These are phyloP conservation scores for Mythimna loreyi DNA, from an alignment of 2,888 invertebrate genomes.

Conservation along the genomic window DNA sequence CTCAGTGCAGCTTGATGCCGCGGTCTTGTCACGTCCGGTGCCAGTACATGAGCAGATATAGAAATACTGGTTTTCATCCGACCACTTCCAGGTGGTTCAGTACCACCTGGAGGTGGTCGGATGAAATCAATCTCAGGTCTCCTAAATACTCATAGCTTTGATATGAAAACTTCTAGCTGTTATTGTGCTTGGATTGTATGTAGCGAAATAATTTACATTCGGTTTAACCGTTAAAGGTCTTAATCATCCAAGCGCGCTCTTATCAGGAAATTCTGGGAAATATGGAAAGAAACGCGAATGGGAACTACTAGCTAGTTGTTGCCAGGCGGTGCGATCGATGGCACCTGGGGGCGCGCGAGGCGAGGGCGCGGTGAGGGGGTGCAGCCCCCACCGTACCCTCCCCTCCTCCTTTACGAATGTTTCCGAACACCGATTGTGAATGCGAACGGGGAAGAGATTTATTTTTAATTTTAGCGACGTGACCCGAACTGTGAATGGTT, in stretches of 20 bases:
- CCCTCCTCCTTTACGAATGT: slow-evolving; percentile 33
- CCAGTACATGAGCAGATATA: not conserved
- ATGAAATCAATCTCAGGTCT: too few species aligned
- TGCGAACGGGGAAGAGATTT: slow-evolving; percentile 58
- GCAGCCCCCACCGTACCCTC: not conserved
- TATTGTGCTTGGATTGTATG: not conserved
- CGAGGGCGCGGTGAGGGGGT: slow-evolving; percentile 9
- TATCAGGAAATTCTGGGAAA: slow-evolving; percentile 29
- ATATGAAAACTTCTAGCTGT: not conserved
- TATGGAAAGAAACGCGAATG: slow-evolving; percentile 54
- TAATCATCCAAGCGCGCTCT: not conserved
- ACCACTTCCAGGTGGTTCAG: not conserved
- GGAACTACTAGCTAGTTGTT: slow-evolving; percentile 63
- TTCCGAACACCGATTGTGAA: slow-evolving; percentile 42
- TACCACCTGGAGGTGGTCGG: too few species aligned
- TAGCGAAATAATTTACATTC: not conserved
- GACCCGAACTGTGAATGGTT: slow-evolving; percentile 50
- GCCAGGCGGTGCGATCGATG: slow-evolving; percentile 70
- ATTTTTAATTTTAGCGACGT: slow-evolving; percentile 71
- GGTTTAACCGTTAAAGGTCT: too few species aligned
- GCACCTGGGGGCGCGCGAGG: slow-evolving; percentile 50
- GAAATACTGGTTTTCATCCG: not conserved
- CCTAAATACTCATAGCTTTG: too few species aligned
- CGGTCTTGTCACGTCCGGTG: too few species aligned
- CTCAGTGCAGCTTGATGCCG: too few species aligned